Base-by-base conservation (phyloP, 2,113 vertebrate species). In the Emydocephalus ijimae region DNA sequence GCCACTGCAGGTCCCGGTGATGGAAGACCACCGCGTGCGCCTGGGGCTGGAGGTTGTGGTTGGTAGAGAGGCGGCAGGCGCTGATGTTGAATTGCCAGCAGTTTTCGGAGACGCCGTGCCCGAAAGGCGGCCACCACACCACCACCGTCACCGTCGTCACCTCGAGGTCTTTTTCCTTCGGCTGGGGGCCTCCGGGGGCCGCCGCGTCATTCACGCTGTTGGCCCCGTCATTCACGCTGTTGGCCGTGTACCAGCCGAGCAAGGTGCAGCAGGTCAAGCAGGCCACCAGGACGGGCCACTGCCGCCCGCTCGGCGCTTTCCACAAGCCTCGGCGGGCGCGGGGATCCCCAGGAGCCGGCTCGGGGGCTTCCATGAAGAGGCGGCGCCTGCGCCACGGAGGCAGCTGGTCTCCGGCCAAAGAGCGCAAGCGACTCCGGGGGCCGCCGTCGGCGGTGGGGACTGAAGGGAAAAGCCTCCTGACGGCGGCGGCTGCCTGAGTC, bases 81-180 rank as follows among this genome's bases (percentile, higher is more conserved):
- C 48, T 52, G 55, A 99, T 95, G 87, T 97, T 96, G 92, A 97
- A 98, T 87, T 91, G 97, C 10, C 21, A 45, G 94, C 99, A 99
- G 95, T 98, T 97, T 2, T 95, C 61, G 12, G 95, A 39, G 24
- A 18, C 15, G 0, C 64, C 64, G 0, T 64, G 95, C 0, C 96
- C 94, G 87, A 99, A 99, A 1, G 99, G 99, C 52, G 97, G 97
- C 94, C 98, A 98, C 99, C 99, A 99, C 23, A 99, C 94, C 43
- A 99, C 96, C 48, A 99, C 96, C 0, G 90, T 96, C 92, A 98
- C 96, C 0, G 89, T 88, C 34, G 5, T 23, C 48, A 48, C 48
- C 56, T 52, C 50, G 50, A 10, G 50, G 50, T 52, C 50, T 52
- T 52, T 23, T 0, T 18, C 54, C 8, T 5, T 54, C 43, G 2